Base-by-base conservation (phyloP, 2,113 vertebrate species). In the Elachura formosa region DNA sequence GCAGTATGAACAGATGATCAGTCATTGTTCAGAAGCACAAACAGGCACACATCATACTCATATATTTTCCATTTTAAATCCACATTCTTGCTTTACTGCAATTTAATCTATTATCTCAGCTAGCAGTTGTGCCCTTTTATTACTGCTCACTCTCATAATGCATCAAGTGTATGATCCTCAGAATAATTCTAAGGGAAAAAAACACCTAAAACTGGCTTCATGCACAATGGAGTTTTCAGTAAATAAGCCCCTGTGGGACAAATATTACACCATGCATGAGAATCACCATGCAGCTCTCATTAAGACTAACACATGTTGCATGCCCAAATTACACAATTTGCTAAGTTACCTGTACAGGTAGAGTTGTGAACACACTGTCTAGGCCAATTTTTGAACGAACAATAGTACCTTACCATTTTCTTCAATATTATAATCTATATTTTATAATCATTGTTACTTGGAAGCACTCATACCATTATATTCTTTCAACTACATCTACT, bases 1-100 rank as follows among this genome's bases (percentile, higher is more conserved):
- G 82, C 91, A 82, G 66, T 74, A 56, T 29, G 89, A 95, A 82
- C 88, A 89, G 89, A 96, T 92, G 94, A 97, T 95, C 89, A 95
- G 81, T 94, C 93, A 92, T 92, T 93, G 89, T 86, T 88, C 84
- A 80, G 54, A 71, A 94, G 75, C 79, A 95, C 85, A 95, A 87
- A 96, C 10, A 5, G 87, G 55, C 73, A 95, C 52, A 94, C 36
- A 14, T 89, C 91, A 93, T 52, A 54, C 18, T 33, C 77, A 67
- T 74, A 75, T 80, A 91, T 82, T 94, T 94, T 69, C 88, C 52
- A 61, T 89, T 96, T 94, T 71, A 89, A 93, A 87, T 49, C 28
- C 74, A 81, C 84, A 81, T 66, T 92, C 77, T 71, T 85, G 71
- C 48, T 94, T 90, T 81, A 66, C 46, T 89, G 58, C 76, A 84